These are phyloP conservation scores for Liolophura sinensis DNA, from an alignment of 1,140 invertebrate species.

Conservation along the genomic window DNA sequence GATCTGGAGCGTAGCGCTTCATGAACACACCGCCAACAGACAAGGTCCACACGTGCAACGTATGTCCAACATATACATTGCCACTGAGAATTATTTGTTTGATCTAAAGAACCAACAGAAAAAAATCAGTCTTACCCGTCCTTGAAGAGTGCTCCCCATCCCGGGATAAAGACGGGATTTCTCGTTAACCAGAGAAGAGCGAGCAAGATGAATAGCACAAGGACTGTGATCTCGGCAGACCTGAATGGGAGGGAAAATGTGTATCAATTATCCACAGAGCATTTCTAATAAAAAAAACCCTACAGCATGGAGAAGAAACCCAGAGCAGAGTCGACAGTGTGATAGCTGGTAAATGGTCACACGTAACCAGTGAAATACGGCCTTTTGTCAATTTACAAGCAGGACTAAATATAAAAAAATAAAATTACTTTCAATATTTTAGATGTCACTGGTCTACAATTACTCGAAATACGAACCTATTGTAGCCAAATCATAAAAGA, in stretches of 20 bases:
- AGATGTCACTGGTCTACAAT: too few relatives aligned
- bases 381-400: too few relatives aligned
- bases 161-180: conserved; percentile 78
- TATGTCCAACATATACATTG: neutral
- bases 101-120: neutral
- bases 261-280: too few relatives aligned
- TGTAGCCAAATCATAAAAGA: too few relatives aligned
- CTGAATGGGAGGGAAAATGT: conserved; percentile 24
- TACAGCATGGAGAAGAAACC: too few relatives aligned
- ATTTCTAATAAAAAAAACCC: too few relatives aligned
- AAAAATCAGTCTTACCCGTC: neutral
- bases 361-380: too few relatives aligned
- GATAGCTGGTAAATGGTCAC: too few relatives aligned
- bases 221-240: conserved; percentile 75
- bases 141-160: conserved; percentile 66
- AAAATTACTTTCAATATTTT: too few relatives aligned
- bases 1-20: neutral
- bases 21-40: neutral
- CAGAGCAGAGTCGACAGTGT: too few relatives aligned
- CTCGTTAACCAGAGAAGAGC: conserved; percentile 88
- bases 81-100: neutral
- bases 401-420: too few relatives aligned
- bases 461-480: too few relatives aligned
- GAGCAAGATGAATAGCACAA: conserved; percentile 75
- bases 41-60: neutral